Evolutionary conservation across 2,113 vertebrate species (phyloP), one percentile per base, ranked within the genome.

Genomic region (Poecile atricapillus): DNA sequence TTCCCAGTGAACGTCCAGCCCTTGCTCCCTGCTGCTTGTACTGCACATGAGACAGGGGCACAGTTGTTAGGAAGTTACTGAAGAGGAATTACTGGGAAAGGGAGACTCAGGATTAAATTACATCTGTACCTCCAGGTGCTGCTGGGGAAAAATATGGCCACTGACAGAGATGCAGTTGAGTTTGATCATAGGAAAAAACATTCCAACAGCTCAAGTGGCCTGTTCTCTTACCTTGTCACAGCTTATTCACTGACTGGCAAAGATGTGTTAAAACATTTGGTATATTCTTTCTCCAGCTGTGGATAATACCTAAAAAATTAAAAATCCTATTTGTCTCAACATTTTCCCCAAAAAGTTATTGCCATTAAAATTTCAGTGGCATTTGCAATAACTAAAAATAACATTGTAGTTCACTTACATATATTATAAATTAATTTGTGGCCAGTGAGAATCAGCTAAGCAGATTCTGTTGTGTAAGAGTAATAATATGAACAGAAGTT

Each of bases 1-100:
- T 3, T 73, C 68, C 55, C 24, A 11, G 35, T 12, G 37, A 59
- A 13, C 0, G 0, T 8, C 56, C 39, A 37, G 44, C 20, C 41
- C 31, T 37, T n/a, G 15, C 44, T 63, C 25, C 46, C 33, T 60
- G 25, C 41, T 49, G 33, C 10, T 41, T 3, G 4, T 33, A 8
- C 37, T 17, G 7, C 27, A 11, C 5, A 0, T 4, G 13, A 71
- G 44, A 13, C 5, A 7, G 55, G 75, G 70, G 12, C 17, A 41
- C 22, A 7, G 14, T 16, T 62, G 15, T 43, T n/a, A 55, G 16
- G 43, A 39, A 31, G 14, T 49, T 83, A 39, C 13, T 59, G 55
- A 59, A 70, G 39, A 77, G 6, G 25, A 88, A 33, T n/a, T 73
- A 31, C n/a, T 46, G 74, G 53, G 82, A 60, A 69, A 68, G 17